phyloP scores from a whole-genome alignment of 2,888 invertebrate genomes.

The Tridacna crocea region DNA sequence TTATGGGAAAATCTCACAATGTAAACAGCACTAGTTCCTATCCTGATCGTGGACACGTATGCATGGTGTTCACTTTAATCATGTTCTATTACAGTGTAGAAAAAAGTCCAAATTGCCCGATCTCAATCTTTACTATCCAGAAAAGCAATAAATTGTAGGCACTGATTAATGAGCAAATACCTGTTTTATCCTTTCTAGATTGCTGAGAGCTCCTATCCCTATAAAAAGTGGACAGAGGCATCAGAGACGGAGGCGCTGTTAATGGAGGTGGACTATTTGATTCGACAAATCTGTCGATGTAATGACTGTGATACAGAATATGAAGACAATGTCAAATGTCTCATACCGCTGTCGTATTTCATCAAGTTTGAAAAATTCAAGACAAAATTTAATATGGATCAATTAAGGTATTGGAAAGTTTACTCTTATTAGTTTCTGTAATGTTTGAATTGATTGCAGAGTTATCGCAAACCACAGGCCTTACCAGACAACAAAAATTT shows the following conservation, averaged over 20 bases:
- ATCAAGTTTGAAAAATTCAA: constrained; percentile 25
- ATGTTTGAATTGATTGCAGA: no score
- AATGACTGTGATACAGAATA: not conserved
- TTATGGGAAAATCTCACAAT: no score
- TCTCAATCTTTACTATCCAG: not conserved
- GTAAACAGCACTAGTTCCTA: no score
- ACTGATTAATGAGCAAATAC: not conserved
- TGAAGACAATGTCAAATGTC: constrained; percentile 12
- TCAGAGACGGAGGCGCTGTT: constrained; percentile 45
- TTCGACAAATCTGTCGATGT: constrained; percentile 25
- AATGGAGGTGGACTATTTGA: constrained; percentile 40
- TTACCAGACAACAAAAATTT: no score
- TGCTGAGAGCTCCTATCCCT: constrained; percentile 51
- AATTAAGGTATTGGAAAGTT: constrained; percentile 28
- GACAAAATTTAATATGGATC: constrained; percentile 6
- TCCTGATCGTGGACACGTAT: no score
- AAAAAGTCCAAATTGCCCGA: no score
- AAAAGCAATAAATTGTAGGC: not conserved
- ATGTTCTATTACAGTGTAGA: no score
- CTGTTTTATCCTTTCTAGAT: constrained; percentile 34
- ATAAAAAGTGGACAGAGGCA: constrained; percentile 18
- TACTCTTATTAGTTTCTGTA: not conserved
- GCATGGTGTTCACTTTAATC: no score
- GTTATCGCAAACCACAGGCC: no score
- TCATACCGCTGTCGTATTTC: constrained; percentile 27